These are phyloP conservation scores for Butastur rufipennis DNA, from an alignment of 2,113 vertebrate genomes.

Conservation along the genomic window DNA sequence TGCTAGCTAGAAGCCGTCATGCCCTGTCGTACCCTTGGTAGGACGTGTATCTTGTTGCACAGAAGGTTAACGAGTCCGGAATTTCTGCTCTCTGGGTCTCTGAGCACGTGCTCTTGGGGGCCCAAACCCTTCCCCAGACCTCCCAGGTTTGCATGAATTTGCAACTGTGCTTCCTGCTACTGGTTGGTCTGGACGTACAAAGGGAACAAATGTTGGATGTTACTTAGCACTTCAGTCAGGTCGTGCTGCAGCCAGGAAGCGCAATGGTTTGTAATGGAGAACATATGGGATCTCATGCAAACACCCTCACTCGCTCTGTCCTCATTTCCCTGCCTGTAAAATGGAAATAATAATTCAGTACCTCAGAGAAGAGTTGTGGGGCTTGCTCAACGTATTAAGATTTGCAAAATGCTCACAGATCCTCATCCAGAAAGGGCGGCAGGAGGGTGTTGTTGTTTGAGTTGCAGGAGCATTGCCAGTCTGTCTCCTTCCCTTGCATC, in stretches of 20 bases:
- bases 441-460: neutral
- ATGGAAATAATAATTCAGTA: neutral
- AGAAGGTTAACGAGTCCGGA: accelerated
- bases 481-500: neutral
- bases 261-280: neutral
- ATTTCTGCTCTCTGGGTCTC: neutral
- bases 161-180: slow-evolving; percentile 25
- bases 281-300: neutral
- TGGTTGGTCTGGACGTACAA: neutral
- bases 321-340: neutral
- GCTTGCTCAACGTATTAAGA: neutral
- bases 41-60: neutral
- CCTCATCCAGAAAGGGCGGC: neutral
- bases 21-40: neutral
- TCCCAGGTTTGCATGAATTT: slow-evolving; percentile 17
- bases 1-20: neutral
- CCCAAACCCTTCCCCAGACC: neutral
- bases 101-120: neutral
- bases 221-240: slow-evolving; percentile 18
- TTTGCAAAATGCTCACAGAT: neutral
- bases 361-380: neutral
- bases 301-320: accelerated
- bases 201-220: slow-evolving; percentile 10
- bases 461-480: neutral
- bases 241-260: neutral